Conservation (phyloP, 2,113 vertebrate species). For the Falcunculus frontatus region DNA sequence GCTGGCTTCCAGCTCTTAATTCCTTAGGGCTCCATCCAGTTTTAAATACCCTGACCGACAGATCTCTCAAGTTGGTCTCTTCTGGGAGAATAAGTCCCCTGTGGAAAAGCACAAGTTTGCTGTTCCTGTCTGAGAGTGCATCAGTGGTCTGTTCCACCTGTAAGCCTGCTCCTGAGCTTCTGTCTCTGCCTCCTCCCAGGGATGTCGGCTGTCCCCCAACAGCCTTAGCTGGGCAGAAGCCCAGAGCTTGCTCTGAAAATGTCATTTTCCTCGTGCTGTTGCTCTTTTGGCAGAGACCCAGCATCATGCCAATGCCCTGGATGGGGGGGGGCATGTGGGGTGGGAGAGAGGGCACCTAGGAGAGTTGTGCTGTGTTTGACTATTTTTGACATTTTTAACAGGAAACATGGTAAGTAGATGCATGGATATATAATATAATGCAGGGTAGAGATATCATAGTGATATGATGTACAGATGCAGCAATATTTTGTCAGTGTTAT, state of each 20-base stretch:
- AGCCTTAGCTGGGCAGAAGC: not conserved
- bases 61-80: not conserved
- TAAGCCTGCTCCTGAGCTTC: not conserved
- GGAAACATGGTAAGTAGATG: fast-evolving
- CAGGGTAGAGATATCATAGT: not conserved
- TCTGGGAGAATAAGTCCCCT: not conserved
- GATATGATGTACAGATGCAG: not conserved
- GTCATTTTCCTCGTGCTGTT: not conserved
- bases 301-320: not conserved
- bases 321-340: fast-evolving
- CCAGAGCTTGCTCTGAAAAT: not conserved
- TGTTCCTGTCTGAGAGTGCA: not conserved
- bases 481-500: not conserved
- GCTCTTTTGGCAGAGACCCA: not conserved
- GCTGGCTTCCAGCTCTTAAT: not conserved
- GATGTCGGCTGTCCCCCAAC: fast-evolving
- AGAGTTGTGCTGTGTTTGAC: not conserved
- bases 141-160: not conserved
- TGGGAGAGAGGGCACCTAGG: not conserved
- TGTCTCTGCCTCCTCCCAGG: not conserved
- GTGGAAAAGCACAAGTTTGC: not conserved
- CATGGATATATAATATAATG: not conserved
- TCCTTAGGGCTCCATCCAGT: not conserved
- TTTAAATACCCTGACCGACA: not conserved
- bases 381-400: not conserved